Base-by-base conservation (phyloP, 2,888 invertebrate species). In the Lomographa bimaculata region DNA sequence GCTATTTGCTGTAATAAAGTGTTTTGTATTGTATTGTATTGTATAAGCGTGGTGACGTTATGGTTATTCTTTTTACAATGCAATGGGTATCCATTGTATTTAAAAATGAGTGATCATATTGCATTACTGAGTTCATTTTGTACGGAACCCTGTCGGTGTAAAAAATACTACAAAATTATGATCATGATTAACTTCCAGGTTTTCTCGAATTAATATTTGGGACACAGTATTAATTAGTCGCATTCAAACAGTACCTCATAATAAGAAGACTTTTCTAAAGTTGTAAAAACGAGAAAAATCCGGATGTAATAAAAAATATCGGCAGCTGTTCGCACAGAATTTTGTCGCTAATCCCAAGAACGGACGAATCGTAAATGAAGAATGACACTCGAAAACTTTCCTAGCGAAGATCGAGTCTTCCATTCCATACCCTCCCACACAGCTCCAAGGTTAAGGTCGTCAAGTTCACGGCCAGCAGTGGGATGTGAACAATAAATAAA, bases 341-440 rank as follows among this genome's bases (percentile, higher is more conserved):
- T 41, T 33, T 34, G 24, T 44, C 41, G 38, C 30, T 50, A 54
- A 54, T 42, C 42, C 57, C 32, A 41, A 48, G 41, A 49, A 48
- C 30, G 43, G 29, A 30, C 52, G 38, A 52, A 58, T 58, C 63
- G 53, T 64, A 57, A 60, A 59, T 53, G 60, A 56, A 50, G 53
- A 57, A 50, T 50, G 57, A 53, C 60, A 54, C 51, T 66, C 46
- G 41, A 62, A n/a, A 65, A 67, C 49, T 61, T 57, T 45, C 24
- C 27, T 33, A 26, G 35, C 35, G 46, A 19, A 46, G 48, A 53
- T 41, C 36, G 53, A 50, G 44, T 3, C 2, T 14, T 60, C 56
- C 50, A 59, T 60, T 58, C 49, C 48, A 54, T 50, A 46, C 43
- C 39, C 40, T 47, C 46, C 42, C 38, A 26, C 16, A 20, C 38